Base-by-base conservation (phyloP, 2,797 vertebrate genomes). In the Coccyzus lansbergi region DNA sequence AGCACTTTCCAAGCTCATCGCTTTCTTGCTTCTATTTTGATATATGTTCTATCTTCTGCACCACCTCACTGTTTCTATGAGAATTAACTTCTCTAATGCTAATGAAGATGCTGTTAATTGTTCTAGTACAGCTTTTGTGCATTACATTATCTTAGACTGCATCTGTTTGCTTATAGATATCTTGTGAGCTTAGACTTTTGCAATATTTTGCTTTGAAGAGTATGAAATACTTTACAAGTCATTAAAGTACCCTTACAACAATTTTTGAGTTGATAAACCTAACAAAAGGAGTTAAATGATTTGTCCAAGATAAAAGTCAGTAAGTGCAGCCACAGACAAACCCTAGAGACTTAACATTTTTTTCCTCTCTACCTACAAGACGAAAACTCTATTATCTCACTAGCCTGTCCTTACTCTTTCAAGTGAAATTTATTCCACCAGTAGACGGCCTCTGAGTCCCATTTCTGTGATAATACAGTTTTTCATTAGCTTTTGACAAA, bases 401-500 rank as follows among this genome's bases (percentile, higher is more conserved):
- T 31, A 82, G 10, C 15, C 11, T 76, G 48, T 44, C 86, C 53
- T 83, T 63, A 55, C 16, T 79, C 65, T 76, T 75, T 79, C 67
- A 75, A 62, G 42, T 63, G 48, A 70, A 82, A 93, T 90, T 90
- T 86, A 90, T 84, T 84, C 34, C 42, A 78, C 42, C 29, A 15
- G 17, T 88, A 21, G 28, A 14, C 2, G 10, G 49, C 28, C 60
- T 87, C 76, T 56, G 25, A 90, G 77, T 81, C 49, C 44, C 20
- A 48, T 94, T 86, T 86, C 76, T 56, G 33, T 69, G 55, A 74
- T 74, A 92, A 51, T 20, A 72, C 33, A 79, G 36, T 65, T 78
- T 90, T 91, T 90, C 84, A 70, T 84, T 86, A 86, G 18, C 10
- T 80, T 71, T 84, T 88, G 52, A 86, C 60, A 84, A 88, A 94